Conservation (phyloP, 2,113 vertebrate species). For the Romanogobio albipinnatus region DNA sequence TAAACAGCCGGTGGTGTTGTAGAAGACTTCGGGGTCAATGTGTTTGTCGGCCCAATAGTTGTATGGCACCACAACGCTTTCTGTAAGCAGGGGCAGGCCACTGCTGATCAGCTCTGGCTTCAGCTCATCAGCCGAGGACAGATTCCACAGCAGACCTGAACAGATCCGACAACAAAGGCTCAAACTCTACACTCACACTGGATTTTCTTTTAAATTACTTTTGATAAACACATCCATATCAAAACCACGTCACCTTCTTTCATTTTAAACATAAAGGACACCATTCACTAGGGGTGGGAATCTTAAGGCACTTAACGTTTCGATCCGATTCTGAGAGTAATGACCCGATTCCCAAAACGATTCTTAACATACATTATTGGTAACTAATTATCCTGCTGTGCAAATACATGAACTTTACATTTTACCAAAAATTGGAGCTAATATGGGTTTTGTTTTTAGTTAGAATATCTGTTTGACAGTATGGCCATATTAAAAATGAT, state of each 20-base stretch:
- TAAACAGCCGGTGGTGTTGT: slow-evolving; percentile 89
- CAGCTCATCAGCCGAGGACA: slow-evolving; percentile 86
- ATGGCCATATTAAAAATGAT: no score
- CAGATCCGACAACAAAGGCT: neutral
- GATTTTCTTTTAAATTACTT: neutral
- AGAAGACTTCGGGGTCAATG: slow-evolving; percentile 86
- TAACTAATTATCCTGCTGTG: no score
- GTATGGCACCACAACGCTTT: slow-evolving; percentile 87
- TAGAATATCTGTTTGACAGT: no score
- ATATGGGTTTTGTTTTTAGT: no score
- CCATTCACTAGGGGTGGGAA: no score
- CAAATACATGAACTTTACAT: no score
- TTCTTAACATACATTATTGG: no score
- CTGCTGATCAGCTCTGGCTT: slow-evolving; percentile 83
- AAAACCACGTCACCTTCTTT: neutral
- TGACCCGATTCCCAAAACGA: no score
- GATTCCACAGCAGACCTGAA: slow-evolving; percentile 92
- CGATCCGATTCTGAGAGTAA: no score
- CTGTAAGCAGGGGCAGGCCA: slow-evolving; percentile 83
- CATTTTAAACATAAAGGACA: neutral
- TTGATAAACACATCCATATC: neutral
- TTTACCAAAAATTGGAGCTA: no score
- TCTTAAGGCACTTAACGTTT: no score
- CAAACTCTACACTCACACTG: neutral
- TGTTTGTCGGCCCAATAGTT: slow-evolving; percentile 78